Evolutionary conservation across 2,113 vertebrate species (phyloP), one percentile per base, ranked within the genome.

Genomic region (Alexandromys fortis): DNA sequence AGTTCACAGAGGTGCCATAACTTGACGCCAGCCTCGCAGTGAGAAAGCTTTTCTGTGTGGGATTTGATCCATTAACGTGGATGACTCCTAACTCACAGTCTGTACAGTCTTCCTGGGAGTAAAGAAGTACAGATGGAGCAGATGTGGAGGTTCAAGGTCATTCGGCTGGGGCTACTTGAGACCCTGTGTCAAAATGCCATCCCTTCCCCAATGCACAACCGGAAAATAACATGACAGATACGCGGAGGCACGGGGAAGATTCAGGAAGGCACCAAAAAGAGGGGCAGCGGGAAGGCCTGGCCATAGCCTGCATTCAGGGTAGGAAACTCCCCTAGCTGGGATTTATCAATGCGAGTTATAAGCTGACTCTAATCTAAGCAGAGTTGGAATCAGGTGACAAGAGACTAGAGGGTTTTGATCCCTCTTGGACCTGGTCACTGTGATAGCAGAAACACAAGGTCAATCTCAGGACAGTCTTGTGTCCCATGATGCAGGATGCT

Each of bases 11-110:
- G 58, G 26, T 42, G 1, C 24, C 13, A 42, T 70, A 70, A 92
- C 70, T 73, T 86, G 35, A 90, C 52, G 35, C 68, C 75, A 94
- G 72, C 45, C 75, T 97, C 38, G 42, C 14, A 83, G 38, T 78
- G 16, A 86, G 83, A 35, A 67, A 89, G 24, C 45, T 92, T n/a
- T 87, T 83, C 9, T 58, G 7, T 38, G 35, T 63, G 55, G 33
- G 47, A 93, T 42, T 81, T 28, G 79, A 82, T 35, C 21, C 13
- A 4, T 93, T 83, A 65, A 33, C 91, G 47, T 38, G 35, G 35
- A 30, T 28, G 24, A 21, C 55, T 89, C 30, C 76, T 42, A 76
- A 91, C n/a, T 42, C 30, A 70, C 6, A 92, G 30, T 13, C 86
- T 67, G 42, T 33, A 47, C 55, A 45, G 42, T 9, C 45, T 86